Percentiles rank a stretch among this genome's conserved stretches.
These are phyloP conservation scores for Campoplex capitator DNA, from an alignment of 2,888 invertebrate genomes.

Conservation along the genomic window DNA sequence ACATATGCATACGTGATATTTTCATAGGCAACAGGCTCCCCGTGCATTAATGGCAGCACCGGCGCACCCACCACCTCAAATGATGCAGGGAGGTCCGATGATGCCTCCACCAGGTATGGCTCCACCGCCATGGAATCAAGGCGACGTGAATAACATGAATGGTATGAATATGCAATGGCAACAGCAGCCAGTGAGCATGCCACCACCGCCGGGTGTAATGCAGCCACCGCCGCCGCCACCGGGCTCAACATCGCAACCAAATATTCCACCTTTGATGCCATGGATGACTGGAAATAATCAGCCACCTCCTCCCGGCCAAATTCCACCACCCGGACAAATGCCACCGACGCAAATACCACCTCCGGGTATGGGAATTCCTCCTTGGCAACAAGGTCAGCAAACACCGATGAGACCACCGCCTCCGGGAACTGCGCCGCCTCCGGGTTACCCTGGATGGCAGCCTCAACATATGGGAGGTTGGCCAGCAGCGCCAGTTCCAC, in stretches of 20 bases:
- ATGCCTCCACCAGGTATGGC: constrained; percentile 86
- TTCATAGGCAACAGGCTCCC: constrained; percentile 86
- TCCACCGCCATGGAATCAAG: constrained; percentile 85
- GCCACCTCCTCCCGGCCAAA: constrained; percentile 82
- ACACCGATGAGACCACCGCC: constrained; percentile 82
- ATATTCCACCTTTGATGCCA: constrained; percentile 86
- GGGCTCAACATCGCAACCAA: constrained; percentile 85
- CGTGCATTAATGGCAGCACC: constrained; percentile 89
- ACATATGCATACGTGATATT: not conserved
- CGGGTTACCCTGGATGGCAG: constrained; percentile 79
- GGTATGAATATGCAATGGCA: constrained; percentile 82
- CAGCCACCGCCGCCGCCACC: constrained; percentile 86
- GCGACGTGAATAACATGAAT: constrained; percentile 81
- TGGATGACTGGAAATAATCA: constrained; percentile 86
- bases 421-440: constrained; percentile 83
- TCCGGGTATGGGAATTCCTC: constrained; percentile 84
- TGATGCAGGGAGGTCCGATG: constrained; percentile 83
- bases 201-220: constrained; percentile 85
- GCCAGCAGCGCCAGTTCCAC: constrained; percentile 85
- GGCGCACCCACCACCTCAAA: constrained; percentile 84
- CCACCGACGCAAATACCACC: constrained; percentile 79
- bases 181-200: constrained; percentile 85
- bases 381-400: constrained; percentile 81
- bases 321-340: constrained; percentile 80
- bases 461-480: constrained; percentile 81